Percentiles rank a stretch among this genome's conserved stretches.
Evolutionary conservation across 2,797 vertebrate genomes (phyloP).

Genomic region (Pagetopsis macropterus): DNA sequence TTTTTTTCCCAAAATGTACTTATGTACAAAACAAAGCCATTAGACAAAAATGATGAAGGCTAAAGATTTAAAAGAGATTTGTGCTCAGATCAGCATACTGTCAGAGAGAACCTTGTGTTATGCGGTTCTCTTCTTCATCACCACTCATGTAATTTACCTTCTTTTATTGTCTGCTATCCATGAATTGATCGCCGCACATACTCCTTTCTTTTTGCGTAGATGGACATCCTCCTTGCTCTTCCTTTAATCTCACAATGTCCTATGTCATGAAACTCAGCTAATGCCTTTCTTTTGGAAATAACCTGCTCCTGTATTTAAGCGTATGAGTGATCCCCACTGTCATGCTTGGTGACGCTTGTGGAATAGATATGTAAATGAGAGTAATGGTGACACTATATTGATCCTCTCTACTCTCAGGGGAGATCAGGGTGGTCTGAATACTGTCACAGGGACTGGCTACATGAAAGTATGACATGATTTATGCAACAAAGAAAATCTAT

Average conservation of each 20-base stretch:
- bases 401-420: constrained; percentile 9
- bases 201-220: constrained; percentile 8
- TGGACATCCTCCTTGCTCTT: constrained; percentile 4
- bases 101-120: constrained; percentile 13
- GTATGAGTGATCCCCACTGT: not conserved
- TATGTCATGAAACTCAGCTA: not conserved
- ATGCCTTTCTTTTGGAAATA: not conserved
- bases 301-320: not conserved
- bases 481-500: not conserved
- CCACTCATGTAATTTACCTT: constrained; percentile 21
- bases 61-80: too few relatives aligned
- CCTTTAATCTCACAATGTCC: constrained; percentile 8
- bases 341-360: not conserved
- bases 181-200: constrained; percentile 35
- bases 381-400: constrained; percentile 3
- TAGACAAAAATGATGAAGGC: not conserved
- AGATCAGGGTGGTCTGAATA: not conserved
- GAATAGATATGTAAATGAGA: not conserved
- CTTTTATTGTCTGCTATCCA: not conserved
- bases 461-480: not conserved
- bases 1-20: not conserved
- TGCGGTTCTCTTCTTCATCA: constrained; percentile 34
- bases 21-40: not conserved
- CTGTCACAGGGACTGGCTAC: not conserved
- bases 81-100: not conserved